A percentile compares a stretch with the other conserved stretches of the same genome.
Conservation (phyloP, 2,797 vertebrate genomes). For the Argentina silus region DNA sequence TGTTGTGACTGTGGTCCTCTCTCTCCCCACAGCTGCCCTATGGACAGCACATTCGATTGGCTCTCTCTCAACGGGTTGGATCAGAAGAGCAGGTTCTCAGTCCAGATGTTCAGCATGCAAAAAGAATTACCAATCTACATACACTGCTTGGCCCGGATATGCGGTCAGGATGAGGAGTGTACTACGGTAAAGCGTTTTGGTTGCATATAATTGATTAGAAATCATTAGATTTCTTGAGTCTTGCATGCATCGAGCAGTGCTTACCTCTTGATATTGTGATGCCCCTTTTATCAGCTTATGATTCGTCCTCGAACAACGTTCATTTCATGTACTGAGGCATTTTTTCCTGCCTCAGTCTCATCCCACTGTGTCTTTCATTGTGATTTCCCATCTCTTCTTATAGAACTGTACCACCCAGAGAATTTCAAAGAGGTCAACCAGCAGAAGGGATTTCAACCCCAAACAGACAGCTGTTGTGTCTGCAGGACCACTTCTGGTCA, state of each 20-base stretch:
- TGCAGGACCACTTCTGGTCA: slow-evolving; percentile 67
- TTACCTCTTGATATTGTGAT: too few relatives aligned
- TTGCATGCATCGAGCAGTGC: too few relatives aligned
- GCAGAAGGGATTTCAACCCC: neutral
- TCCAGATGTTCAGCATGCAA: slow-evolving; percentile 76
- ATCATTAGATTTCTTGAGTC: too few relatives aligned
- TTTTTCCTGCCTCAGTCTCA: too few relatives aligned
- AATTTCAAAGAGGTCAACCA: slow-evolving; percentile 43
- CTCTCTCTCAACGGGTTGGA: slow-evolving; percentile 59
- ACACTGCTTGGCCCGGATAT: slow-evolving; percentile 73
- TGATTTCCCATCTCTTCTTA: neutral
- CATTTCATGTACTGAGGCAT: too few relatives aligned
- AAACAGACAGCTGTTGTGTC: slow-evolving; percentile 54
- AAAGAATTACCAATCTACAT: slow-evolving; percentile 62
- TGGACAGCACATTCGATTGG: slow-evolving; percentile 70
- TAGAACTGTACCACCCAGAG: slow-evolving; percentile 55
- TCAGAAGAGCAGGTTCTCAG: slow-evolving; percentile 62
- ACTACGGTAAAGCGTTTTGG: slow-evolving; percentile 52
- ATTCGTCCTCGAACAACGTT: too few relatives aligned
- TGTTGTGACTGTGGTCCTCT: neutral
- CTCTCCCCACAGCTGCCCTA: slow-evolving; percentile 61
- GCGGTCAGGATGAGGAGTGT: slow-evolving; percentile 65
- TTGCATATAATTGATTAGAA: neutral
- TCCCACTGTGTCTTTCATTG: too few relatives aligned
- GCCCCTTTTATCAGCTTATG: too few relatives aligned